phyloP scores from a whole-genome alignment of 1,140 invertebrate genomes.

The Bombyx mandarina region DNA sequence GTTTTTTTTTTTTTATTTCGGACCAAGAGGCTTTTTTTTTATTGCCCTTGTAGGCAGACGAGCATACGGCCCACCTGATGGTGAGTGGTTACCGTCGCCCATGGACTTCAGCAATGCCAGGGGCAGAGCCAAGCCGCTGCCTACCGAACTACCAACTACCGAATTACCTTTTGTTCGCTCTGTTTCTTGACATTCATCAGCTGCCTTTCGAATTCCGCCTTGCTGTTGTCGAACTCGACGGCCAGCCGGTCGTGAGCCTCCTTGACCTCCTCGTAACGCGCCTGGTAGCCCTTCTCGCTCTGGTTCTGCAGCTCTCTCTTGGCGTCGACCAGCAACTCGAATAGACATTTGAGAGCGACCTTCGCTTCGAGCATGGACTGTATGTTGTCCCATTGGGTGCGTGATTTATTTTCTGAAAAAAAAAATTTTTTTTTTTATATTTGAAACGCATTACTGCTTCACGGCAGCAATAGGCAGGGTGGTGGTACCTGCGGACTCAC shows the following conservation, averaged over 20 bases:
- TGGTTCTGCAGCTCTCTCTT: conserved; percentile 63
- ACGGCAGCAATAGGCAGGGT: too few species aligned
- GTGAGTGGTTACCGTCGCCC: too few species aligned
- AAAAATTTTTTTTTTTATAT: neutral
- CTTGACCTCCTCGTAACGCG: conserved; percentile 69
- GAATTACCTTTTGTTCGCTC: conserved; percentile 46
- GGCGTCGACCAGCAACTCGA: conserved; percentile 71
- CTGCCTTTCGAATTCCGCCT: conserved; percentile 45
- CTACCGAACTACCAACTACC: too few species aligned
- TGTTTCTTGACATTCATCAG: conserved; percentile 40
- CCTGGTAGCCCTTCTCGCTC: conserved; percentile 61
- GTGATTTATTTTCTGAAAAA: conserved; percentile 71
- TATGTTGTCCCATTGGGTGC: conserved; percentile 75
- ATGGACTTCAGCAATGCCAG: too few species aligned
- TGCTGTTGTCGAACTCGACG: conserved; percentile 42
- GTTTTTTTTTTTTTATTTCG: too few species aligned
- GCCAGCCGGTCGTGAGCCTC: conserved; percentile 57
- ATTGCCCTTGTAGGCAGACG: too few species aligned
- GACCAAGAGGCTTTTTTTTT: too few species aligned
- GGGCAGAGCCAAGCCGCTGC: too few species aligned
- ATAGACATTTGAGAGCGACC: conserved; percentile 72
- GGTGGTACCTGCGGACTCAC: neutral
- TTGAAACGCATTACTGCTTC: too few species aligned
- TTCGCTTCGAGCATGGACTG: conserved; percentile 79
- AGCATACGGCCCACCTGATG: too few species aligned